phyloP scores from a whole-genome alignment of 1,140 invertebrate species.

The Drosophila repletoides region DNA sequence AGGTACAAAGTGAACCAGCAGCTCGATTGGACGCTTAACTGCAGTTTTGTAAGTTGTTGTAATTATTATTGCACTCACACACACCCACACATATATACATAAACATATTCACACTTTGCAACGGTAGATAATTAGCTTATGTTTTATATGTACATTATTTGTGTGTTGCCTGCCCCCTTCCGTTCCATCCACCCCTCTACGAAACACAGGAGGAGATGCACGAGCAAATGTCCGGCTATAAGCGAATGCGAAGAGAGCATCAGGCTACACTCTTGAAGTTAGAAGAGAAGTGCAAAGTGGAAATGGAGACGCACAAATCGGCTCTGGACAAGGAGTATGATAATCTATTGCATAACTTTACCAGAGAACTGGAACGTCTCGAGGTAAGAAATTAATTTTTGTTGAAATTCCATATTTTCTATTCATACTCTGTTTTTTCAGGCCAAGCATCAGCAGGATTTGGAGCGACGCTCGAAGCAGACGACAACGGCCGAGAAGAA shows the following conservation, averaged over 20 bases:
- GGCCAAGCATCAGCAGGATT: constrained; percentile 93
- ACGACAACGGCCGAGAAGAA: constrained; percentile 95
- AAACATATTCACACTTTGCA: background rate
- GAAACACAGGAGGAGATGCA: constrained; percentile 93
- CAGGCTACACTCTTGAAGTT: constrained; percentile 95
- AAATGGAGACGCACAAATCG: constrained; percentile 98
- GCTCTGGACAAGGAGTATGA: constrained; percentile 99
- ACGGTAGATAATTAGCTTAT: constrained; percentile 20
- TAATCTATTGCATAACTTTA: constrained; percentile 93
- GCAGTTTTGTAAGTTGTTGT: constrained; percentile 26
- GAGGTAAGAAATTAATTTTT: constrained; percentile 83
- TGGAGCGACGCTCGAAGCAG: constrained; percentile 94
- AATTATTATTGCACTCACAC: constrained; percentile 3
- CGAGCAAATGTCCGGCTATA: constrained; percentile 99
- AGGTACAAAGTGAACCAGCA: too few relatives aligned
- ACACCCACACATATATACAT: background rate
- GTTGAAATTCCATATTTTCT: background rate
- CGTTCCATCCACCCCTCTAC: too few relatives aligned
- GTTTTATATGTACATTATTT: constrained; percentile 26
- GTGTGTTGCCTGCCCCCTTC: constrained; percentile 37
- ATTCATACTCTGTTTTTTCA: constrained; percentile 36
- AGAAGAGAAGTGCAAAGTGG: constrained; percentile 97
- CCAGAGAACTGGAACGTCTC: constrained; percentile 95
- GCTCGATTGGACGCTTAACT: constrained; percentile 24
- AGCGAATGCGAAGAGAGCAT: constrained; percentile 98